Base-by-base conservation (phyloP, 2,888 invertebrate genomes). In the Cybosia mesomella region DNA sequence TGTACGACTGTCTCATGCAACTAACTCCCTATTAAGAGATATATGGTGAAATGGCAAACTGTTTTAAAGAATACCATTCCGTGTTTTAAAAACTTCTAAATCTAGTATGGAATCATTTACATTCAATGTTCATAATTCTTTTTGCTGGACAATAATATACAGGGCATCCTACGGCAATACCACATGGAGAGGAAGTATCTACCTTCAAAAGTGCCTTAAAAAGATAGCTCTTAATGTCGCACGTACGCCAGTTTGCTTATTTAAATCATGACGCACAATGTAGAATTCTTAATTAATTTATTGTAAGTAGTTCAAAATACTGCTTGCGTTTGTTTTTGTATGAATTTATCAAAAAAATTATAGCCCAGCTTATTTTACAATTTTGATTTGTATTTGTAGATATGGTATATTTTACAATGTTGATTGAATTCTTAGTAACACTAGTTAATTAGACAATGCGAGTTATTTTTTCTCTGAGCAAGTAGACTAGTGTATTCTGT, bases 1-100 rank as follows among this genome's bases (percentile, higher is more conserved):
- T 81, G 83, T 71, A 63, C 18, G 64, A 82, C 82, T 73, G 79
- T 74, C 80, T 75, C 72, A 66, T 69, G 70, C 63, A 57, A 68
- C 71, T 24, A 71, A 70, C 70, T 72, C 69, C 70, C 22, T 32
- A 32, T 22, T 43, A 34, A 54, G 54, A 21, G 34, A 15, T 9
- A 22, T 63, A 18, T 54, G 18, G 34, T 53, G 9, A 54, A 55
- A 63, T 28, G 39, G 11, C 22, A 18, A 54, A 54, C 54, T 36
- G 21, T 54, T 63, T 53, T 13, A 24, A 58, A 34, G 13, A 21
- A 34, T 18, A 34, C 21, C 13, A 36, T 36, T 58, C 9, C 0
- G 15, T 15, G 13, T 18, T 43, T 43, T 43, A 18, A 43, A 43
- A 43, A 18, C 18, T 43, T 43, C 18, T 13, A 28, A 28, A 18